Evolutionary conservation across 2,113 vertebrate genomes (phyloP).

Genomic region (Phaethornis superciliosus): DNA sequence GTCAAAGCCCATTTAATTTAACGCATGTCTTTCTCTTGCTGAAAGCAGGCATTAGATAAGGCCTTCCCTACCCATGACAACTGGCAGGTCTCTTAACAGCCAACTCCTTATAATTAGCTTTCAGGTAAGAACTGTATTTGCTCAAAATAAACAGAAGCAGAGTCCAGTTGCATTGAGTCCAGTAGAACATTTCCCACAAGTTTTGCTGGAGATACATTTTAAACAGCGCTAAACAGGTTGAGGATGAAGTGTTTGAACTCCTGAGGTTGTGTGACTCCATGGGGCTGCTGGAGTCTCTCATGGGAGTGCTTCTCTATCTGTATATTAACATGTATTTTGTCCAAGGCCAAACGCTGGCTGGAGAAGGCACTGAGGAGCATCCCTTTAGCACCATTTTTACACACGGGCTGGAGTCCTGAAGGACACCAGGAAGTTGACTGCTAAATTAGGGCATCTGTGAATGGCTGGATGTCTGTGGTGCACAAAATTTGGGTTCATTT

Average conservation of each 20-base stretch:
- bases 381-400: neutral
- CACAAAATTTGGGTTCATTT: constrained; percentile 3
- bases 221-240: neutral
- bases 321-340: neutral
- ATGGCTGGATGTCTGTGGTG: neutral
- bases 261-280: accelerated
- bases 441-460: neutral
- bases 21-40: neutral
- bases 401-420: neutral
- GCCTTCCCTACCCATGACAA: constrained; percentile 30
- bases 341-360: neutral
- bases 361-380: neutral
- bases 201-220: neutral
- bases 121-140: constrained; percentile 40
- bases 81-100: constrained; percentile 48
- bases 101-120: constrained; percentile 40
- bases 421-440: neutral
- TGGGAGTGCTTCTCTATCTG: neutral
- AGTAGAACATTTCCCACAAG: neutral
- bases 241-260: neutral
- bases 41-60: constrained; percentile 47
- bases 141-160: neutral
- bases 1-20: constrained; percentile 55
- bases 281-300: neutral
- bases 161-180: neutral